Percentiles rank a stretch among this genome's conserved stretches.
Evolutionary conservation across 2,113 vertebrate genomes (phyloP).

Genomic region (Mystacornis crossleyi): DNA sequence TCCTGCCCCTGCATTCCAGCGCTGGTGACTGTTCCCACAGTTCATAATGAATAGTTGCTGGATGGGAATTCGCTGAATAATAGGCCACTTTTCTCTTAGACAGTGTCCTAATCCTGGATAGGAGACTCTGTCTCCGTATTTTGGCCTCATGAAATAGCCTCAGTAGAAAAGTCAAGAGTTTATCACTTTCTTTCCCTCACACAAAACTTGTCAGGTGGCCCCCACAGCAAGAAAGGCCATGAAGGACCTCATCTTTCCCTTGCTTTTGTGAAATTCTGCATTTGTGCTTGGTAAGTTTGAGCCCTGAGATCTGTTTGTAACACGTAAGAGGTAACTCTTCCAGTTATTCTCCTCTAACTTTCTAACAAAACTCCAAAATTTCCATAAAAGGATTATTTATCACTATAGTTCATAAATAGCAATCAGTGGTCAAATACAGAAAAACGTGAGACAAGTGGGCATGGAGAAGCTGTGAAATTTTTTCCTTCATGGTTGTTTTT

Average conservation of each 20-base stretch:
- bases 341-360: not conserved
- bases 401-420: not conserved
- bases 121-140: not conserved
- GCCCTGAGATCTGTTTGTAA: not conserved
- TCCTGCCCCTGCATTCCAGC: not conserved
- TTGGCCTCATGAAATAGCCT: not conserved
- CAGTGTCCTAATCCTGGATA: not conserved
- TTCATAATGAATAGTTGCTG: not conserved
- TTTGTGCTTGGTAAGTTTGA: not conserved
- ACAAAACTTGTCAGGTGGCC: not conserved
- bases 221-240: not conserved
- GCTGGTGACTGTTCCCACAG: not conserved
- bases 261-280: not conserved
- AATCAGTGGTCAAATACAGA: not conserved
- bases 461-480: not conserved
- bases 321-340: fast-evolving
- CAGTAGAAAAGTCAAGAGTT: not conserved
- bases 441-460: not conserved
- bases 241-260: not conserved
- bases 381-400: not conserved
- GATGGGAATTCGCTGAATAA: not conserved
- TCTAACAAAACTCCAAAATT: not conserved
- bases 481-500: not conserved
- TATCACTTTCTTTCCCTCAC: not conserved
- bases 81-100: not conserved